Conservation (phyloP, 2,113 vertebrate genomes). For the Corythaixoides concolor region DNA sequence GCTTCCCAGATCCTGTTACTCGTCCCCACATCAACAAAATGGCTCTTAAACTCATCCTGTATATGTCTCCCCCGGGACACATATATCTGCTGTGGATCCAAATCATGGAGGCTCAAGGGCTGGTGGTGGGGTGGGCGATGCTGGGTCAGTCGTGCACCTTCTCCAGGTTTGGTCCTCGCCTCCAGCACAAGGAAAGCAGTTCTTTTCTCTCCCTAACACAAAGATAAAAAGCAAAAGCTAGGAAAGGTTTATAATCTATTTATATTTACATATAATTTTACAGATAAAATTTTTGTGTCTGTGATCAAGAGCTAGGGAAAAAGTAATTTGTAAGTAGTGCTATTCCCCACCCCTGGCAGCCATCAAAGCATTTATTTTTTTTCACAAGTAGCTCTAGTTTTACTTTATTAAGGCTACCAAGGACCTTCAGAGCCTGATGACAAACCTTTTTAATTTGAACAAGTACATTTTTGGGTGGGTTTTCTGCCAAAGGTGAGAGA, state of each 20-base stretch:
- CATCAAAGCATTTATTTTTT: background rate
- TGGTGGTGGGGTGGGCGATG: background rate
- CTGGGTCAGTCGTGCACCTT: background rate
- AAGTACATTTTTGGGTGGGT: background rate
- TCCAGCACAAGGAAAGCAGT: background rate
- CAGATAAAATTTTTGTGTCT: background rate
- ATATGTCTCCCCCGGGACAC: background rate
- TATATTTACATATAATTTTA: background rate
- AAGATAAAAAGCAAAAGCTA: background rate
- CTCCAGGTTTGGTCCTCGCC: background rate
- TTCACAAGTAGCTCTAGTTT: background rate
- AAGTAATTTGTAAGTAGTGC: background rate
- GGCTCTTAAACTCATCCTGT: background rate
- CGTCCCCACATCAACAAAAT: background rate
- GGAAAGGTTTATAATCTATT: background rate
- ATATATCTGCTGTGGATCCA: background rate
- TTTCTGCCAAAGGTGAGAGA: background rate
- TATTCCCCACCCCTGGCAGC: background rate
- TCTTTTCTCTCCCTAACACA: background rate
- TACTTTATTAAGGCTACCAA: background rate
- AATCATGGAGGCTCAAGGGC: fast-evolving
- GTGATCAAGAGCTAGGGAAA: background rate
- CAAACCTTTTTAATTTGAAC: background rate
- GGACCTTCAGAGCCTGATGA: background rate
- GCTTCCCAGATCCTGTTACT: background rate